Conservation (phyloP, 2,888 invertebrate genomes). For the Ichneumon xanthorius region DNA sequence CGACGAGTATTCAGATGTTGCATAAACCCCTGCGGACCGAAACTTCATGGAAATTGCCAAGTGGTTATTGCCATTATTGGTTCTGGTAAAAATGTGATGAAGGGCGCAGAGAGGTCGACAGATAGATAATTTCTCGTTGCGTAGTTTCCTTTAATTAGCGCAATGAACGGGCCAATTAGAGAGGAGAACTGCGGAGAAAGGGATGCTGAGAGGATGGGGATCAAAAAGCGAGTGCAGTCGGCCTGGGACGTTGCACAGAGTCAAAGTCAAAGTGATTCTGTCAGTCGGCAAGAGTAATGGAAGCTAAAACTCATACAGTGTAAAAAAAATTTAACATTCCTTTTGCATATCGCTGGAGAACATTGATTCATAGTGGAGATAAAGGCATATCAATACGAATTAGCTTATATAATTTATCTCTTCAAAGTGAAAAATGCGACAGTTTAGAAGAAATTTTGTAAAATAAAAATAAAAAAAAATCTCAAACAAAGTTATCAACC, state of each 20-base stretch:
- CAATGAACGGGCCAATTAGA: conserved; percentile 81
- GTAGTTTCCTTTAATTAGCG: conserved; percentile 77
- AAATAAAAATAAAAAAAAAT: too few species aligned
- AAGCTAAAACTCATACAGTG: not conserved
- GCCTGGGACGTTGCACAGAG: conserved; percentile 19
- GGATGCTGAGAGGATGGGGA: conserved; percentile 35
- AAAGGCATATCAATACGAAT: too few species aligned
- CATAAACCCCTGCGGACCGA: not conserved
- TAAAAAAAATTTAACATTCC: too few species aligned
- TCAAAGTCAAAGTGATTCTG: conserved; percentile 37
- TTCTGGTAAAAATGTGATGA: conserved; percentile 74
- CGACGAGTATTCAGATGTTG: not conserved
- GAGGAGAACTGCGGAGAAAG: conserved; percentile 53
- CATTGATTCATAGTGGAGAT: too few species aligned
- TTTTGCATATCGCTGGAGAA: too few species aligned
- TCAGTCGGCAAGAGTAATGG: conserved; percentile 28
- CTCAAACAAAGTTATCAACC: too few species aligned
- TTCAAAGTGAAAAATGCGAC: too few species aligned
- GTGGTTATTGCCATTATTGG: conserved; percentile 66
- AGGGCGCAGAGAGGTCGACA: conserved; percentile 36
- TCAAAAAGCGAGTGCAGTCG: conserved; percentile 39
- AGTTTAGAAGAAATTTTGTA: too few species aligned
- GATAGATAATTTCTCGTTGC: conserved; percentile 60
- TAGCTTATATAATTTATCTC: too few species aligned
- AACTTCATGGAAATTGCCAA: conserved; percentile 47